These are phyloP conservation scores for Lasioglossum figueresi DNA, from an alignment of 2,888 invertebrate species.

Conservation along the genomic window DNA sequence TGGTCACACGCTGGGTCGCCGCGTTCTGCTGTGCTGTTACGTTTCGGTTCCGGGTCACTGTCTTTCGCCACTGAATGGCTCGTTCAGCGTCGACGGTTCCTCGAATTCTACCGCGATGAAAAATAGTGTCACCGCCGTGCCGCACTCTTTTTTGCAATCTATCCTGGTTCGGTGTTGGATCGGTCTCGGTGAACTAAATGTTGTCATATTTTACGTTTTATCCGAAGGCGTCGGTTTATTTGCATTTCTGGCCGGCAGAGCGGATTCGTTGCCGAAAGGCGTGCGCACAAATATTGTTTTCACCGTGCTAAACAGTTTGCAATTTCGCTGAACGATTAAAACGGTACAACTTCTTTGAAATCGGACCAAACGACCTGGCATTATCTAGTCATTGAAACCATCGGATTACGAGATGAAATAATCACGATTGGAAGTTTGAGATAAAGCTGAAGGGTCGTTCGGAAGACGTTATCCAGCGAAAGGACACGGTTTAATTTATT, in stretches of 20 bases:
- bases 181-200: background rate
- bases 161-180: background rate
- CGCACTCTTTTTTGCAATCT: background rate
- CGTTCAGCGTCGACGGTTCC: background rate
- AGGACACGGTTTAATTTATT: conserved; percentile 53
- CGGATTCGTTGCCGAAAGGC: background rate
- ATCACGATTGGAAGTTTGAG: too few relatives aligned
- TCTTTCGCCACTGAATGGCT: conserved; percentile 11
- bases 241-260: background rate
- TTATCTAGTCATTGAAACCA: too few relatives aligned
- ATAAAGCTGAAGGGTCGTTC: background rate
- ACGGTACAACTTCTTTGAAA: too few relatives aligned
- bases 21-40: conserved; percentile 32
- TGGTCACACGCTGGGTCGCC: conserved; percentile 24
- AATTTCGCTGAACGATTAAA: too few relatives aligned
- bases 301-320: background rate
- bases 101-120: background rate
- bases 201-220: background rate
- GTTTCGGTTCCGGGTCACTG: conserved; percentile 14
- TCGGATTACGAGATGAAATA: too few relatives aligned
- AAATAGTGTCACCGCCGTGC: background rate
- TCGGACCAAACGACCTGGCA: too few relatives aligned
- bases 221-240: background rate
- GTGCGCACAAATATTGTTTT: background rate
- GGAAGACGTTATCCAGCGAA: background rate